Base-by-base conservation (phyloP, 1,140 invertebrate species). In the Conus betulinus region DNA sequence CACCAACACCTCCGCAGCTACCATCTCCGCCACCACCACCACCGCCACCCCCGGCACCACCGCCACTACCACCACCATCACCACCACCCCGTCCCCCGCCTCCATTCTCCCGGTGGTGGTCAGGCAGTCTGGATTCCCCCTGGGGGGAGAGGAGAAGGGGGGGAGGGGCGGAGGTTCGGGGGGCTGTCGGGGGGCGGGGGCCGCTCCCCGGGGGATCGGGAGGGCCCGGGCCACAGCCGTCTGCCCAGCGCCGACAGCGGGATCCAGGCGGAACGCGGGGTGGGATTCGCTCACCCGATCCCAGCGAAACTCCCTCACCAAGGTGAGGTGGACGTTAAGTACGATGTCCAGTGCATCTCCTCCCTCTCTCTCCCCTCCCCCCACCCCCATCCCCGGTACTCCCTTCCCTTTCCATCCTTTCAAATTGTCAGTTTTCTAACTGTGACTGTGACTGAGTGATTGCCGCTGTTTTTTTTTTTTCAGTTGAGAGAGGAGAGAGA, bases 191-290 rank as follows among this genome's bases (percentile, higher is more conserved):
- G 5, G 51, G 27, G 10, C 5, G 39, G 39, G 39, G 52, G 51
- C 15, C 51, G n/a, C 25, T 27, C 81, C 23, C 20, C 20, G 13
- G 8, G 57, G 8, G 8, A 8, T 15, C 57, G 57, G 57, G 57
- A 60, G n/a, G 25, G 20, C 5, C 51, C 23, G 53, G 11, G 87
- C 3, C 88, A 88, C 71, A 27, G 39, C 17, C 87, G 8, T 17
- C 89, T 90, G 10, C 89, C 89, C 39, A 90, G 89, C 82, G 71
- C 89, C 0, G 89, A 90, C 89, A 87, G 85, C 81, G 89, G 89
- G 15, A 90, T 88, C 20, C 89, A 90, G 63, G 89, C 89, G 5
- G 89, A 90, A 71, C 0, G 87, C 83, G 5, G 89, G 89, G 15
- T 90, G 85, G 57, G 89, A 90, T 53, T 90, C 89, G 20, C 78